Evolutionary conservation across 2,113 vertebrate genomes (phyloP).

Genomic region (Cyprinodon variegatus): DNA sequence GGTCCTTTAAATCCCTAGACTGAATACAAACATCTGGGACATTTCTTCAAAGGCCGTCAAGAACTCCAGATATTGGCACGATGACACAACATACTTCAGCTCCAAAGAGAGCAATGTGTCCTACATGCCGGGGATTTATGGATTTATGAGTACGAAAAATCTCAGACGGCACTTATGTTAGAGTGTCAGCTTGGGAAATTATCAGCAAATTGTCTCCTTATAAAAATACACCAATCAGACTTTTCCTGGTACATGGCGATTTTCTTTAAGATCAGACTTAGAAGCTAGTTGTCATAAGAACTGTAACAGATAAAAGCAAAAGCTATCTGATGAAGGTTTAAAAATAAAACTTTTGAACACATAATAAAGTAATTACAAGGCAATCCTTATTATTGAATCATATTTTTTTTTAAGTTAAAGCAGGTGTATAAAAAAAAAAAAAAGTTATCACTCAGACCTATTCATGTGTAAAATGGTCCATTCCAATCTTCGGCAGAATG

Average conservation of each 20-base stretch:
- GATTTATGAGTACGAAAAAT: background rate
- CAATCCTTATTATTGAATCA: background rate
- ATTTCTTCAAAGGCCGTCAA: constrained; percentile 2
- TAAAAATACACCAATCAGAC: background rate
- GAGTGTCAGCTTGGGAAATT: background rate
- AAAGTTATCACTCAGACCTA: background rate
- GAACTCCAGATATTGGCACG: background rate
- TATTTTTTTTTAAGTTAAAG: background rate
- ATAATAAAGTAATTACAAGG: background rate
- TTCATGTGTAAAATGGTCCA: background rate
- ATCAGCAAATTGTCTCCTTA: background rate
- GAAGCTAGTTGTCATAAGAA: background rate
- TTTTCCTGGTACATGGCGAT: background rate
- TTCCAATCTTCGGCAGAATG: background rate
- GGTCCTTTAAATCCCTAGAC: background rate
- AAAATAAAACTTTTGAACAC: background rate
- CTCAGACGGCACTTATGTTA: background rate
- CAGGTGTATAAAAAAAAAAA: background rate
- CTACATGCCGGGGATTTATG: background rate
- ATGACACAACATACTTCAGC: background rate
- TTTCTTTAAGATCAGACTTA: background rate
- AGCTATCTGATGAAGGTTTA: no score
- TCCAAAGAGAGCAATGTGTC: background rate
- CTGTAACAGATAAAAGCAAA: background rate
- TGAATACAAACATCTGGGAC: background rate